Evolutionary conservation across 53 echinoderm and acorn worm species (phyloP).

Genomic region (Pentamera pediparva): DNA sequence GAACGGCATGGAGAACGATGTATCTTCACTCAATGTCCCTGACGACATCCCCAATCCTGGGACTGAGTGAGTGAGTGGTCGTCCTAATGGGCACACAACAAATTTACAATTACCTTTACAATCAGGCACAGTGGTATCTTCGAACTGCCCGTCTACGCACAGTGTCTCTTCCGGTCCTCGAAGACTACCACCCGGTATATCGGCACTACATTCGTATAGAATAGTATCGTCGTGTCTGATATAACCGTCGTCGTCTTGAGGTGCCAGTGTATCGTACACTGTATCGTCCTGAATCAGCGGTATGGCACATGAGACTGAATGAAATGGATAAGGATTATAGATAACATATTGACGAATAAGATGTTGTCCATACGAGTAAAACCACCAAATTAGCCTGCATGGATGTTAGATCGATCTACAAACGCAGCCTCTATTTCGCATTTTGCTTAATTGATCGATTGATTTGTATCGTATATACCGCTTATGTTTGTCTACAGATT

Average conservation of each 20-base stretch:
- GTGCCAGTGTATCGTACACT: background rate
- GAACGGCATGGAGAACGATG: too few species aligned
- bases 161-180: background rate
- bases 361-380: background rate
- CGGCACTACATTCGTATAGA: background rate
- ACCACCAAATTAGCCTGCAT: background rate
- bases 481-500: too few species aligned
- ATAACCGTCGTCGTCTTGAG: background rate
- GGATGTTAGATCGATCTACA: too few species aligned
- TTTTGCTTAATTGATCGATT: too few species aligned
- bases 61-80: too few species aligned
- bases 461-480: too few species aligned
- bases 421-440: too few species aligned
- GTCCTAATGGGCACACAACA: too few species aligned
- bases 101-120: slow-evolving; percentile 17
- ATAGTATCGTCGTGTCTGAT: background rate
- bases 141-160: slow-evolving; percentile 11
- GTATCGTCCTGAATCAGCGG: slow-evolving; percentile 8
- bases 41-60: too few species aligned
- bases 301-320: slow-evolving; percentile 5
- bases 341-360: background rate
- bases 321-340: background rate
- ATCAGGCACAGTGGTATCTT: background rate
- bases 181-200: slow-evolving; percentile 7
- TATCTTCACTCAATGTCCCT: too few species aligned